phyloP scores from a whole-genome alignment of 2,113 vertebrate species.

The Saguinus imperator region DNA sequence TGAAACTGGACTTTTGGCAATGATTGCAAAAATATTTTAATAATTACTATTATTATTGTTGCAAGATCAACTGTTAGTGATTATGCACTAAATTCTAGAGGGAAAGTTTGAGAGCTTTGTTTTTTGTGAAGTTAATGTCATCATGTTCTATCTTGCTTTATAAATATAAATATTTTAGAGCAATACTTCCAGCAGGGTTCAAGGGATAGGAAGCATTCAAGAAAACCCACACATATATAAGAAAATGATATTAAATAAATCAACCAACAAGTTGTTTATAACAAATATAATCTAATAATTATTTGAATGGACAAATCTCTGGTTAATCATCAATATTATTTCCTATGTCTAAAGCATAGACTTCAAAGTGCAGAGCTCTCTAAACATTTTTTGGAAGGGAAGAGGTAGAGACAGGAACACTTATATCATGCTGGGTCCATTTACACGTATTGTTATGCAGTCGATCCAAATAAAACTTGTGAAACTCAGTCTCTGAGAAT shows the following conservation, averaged over 20 bases:
- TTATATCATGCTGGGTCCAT: constrained; percentile 46
- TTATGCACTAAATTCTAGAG: constrained; percentile 11
- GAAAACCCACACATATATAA: neutral
- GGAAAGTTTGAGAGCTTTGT: constrained; percentile 60
- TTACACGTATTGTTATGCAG: constrained; percentile 46
- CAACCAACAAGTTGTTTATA: constrained; percentile 68
- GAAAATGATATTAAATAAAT: constrained; percentile 31
- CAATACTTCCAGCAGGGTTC: constrained; percentile 38
- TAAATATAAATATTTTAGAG: constrained; percentile 58
- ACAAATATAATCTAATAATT: constrained; percentile 7
- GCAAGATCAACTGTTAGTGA: constrained; percentile 28
- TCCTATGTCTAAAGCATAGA: neutral
- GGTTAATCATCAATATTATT: constrained; percentile 1
- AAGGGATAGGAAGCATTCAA: neutral
- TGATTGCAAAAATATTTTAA: constrained; percentile 36
- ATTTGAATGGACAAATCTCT: neutral
- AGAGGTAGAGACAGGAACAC: neutral
- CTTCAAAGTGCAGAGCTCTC: constrained; percentile 45
- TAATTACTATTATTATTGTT: neutral
- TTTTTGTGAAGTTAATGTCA: constrained; percentile 56
- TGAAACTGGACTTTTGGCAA: constrained; percentile 15
- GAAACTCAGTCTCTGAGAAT: constrained; percentile 47
- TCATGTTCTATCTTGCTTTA: constrained; percentile 30
- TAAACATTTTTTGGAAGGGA: constrained; percentile 24
- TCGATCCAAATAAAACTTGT: constrained; percentile 71